Evolutionary conservation across 2,113 vertebrate species (phyloP), one percentile per base, ranked within the genome.

Genomic region (Pristiophorus japonicus): DNA sequence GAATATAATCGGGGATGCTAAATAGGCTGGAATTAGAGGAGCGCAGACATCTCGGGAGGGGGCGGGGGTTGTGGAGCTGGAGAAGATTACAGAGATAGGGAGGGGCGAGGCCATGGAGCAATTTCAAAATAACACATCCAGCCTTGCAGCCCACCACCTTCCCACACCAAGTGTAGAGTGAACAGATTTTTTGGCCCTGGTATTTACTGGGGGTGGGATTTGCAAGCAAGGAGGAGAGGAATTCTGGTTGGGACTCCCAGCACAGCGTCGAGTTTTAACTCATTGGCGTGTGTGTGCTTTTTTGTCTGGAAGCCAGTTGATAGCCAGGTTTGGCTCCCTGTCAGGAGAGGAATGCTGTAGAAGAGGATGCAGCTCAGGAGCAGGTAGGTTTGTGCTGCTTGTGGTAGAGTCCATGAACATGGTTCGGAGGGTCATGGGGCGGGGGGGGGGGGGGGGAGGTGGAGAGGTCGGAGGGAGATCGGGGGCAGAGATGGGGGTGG

Each of bases 201-300:
- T 34, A 1, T 11, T 90, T 59, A 14, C n/a, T 81, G 14, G n/a
- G n/a, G 4, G n/a, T 4, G 4, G n/a, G 38, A 81, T 81, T 81
- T 81, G n/a, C 11, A 34, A 7, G 0, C 1, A 0, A 16, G 42
- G 1, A 4, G 16, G 18, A 1, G 6, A 6, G 81, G 38, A 5
- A 3, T 67, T 24, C 22, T 27, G 18, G 65, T 67, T 22, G 5
- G 5, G 3, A 24, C 22, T 22, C 66, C 66, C 66, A 24, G 66
- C 4, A 27, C 27, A 0, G 10, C 34, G 14, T 16, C 10, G 8
- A 12, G 11, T 78, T n/a, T 88, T 51, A 88, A 88, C 47, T 88
- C 85, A 8, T 30, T 22, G 27, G 47, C 24, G 6, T 51, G 73
- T 0, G 47, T 11, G 27, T 12, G 10, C 30, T 20, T 10, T 51